phyloP scores from a whole-genome alignment of 1,140 invertebrate species.

The roundworm (Caenorhabditis elegans) region DNA sequence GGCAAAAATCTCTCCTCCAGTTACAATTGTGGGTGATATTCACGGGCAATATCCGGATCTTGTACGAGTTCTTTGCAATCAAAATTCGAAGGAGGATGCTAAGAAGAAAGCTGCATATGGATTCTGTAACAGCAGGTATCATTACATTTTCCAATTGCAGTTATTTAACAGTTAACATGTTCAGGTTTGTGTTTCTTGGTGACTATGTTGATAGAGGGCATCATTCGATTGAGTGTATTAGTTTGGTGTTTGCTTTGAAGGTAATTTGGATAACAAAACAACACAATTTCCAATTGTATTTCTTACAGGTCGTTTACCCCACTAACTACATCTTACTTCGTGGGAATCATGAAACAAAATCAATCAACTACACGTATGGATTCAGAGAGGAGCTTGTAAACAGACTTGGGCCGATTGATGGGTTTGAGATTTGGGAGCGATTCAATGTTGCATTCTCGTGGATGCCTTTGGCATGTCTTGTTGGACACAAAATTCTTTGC shows the following conservation, averaged over 20 bases:
- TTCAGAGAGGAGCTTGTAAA: conserved; percentile 68
- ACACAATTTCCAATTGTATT: too few relatives aligned
- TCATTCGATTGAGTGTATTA: background rate
- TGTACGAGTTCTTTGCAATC: background rate
- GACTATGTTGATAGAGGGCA: background rate
- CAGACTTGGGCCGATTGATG: background rate
- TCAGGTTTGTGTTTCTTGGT: background rate
- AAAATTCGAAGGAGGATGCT: background rate
- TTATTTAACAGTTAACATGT: background rate
- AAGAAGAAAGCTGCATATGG: background rate
- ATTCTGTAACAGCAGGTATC: background rate
- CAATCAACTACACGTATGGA: conserved; percentile 72
- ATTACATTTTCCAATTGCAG: background rate
- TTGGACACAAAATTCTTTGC: conserved; percentile 76
- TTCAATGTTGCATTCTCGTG: conserved; percentile 69
- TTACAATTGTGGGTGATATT: background rate
- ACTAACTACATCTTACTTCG: conserved; percentile 73
- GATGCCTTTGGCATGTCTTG: conserved; percentile 75
- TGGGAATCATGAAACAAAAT: conserved; percentile 74
- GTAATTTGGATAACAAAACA: too few relatives aligned
- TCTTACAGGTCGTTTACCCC: background rate
- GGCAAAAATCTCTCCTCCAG: background rate
- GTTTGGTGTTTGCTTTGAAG: background rate
- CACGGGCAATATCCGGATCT: background rate
- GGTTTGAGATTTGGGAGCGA: conserved; percentile 30